A percentile compares a stretch with the other conserved stretches of the same genome.
phyloP scores from a whole-genome alignment of 1,140 invertebrate species.

The Tetramorium simillimum region DNA sequence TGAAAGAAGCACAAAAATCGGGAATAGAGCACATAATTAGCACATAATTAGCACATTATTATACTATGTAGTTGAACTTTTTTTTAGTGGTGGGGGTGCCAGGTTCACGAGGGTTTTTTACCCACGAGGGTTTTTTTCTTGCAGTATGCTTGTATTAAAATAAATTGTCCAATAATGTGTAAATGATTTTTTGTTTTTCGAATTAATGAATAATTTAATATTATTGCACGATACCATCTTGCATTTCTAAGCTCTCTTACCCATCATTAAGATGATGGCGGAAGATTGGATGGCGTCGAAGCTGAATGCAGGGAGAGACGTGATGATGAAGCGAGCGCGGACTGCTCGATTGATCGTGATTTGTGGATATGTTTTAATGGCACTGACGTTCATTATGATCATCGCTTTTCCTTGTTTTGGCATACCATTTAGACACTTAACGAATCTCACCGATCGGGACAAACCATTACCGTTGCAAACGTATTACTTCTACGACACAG shows the following conservation, averaged over 20 bases:
- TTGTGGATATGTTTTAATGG: neutral
- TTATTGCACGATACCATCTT: neutral
- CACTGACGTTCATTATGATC: rapidly evolving
- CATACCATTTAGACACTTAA: neutral
- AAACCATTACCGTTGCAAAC: neutral
- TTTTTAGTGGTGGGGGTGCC: too few species aligned
- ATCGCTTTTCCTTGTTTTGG: neutral
- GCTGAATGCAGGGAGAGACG: neutral
- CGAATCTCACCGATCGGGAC: constrained; percentile 1
- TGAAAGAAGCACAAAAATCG: too few species aligned
- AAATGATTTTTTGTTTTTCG: too few species aligned
- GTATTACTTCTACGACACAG: constrained; percentile 25
- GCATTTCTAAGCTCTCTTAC: neutral
- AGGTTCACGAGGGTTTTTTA: too few species aligned
- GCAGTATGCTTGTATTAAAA: too few species aligned
- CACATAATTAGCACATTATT: too few species aligned
- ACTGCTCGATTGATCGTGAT: neutral
- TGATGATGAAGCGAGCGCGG: neutral
- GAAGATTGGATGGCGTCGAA: constrained; percentile 18
- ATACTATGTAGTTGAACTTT: too few species aligned
- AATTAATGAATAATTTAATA: neutral
- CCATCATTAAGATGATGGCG: neutral
- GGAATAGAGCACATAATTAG: too few species aligned
- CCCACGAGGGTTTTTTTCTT: too few species aligned
- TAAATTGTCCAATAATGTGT: too few species aligned